Percentiles rank a stretch among this genome's conserved stretches.
Conservation (phyloP, 2,113 vertebrate species). For the Chaenogobius annularis region DNA sequence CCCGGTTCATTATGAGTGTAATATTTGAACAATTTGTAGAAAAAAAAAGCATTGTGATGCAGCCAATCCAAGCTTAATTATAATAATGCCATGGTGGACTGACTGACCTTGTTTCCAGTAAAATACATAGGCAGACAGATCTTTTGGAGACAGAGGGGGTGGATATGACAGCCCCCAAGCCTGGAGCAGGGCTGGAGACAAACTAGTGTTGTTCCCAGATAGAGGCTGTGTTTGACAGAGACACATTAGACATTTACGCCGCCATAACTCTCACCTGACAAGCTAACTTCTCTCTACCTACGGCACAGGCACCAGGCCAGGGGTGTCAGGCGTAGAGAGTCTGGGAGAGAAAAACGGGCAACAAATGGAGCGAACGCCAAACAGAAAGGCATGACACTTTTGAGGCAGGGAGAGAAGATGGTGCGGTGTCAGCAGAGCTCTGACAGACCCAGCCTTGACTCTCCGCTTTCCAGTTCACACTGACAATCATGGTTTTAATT, state of each 20-base stretch:
- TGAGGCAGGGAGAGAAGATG: not conserved
- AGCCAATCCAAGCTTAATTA: too few species aligned
- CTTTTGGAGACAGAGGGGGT: not conserved
- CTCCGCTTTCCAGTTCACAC: not conserved
- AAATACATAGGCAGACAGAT: not conserved
- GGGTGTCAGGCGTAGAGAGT: not conserved
- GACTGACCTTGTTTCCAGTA: not conserved
- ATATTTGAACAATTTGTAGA: too few species aligned
- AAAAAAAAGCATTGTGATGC: too few species aligned
- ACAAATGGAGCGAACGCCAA: constrained; percentile 15
- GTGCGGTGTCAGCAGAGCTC: constrained; percentile 18
- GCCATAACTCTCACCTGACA: constrained; percentile 26
- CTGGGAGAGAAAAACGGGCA: not conserved
- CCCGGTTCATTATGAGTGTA: too few species aligned
- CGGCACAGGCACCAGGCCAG: not conserved
- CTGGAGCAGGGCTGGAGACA: not conserved
- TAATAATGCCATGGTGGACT: not conserved
- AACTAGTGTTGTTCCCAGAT: constrained; percentile 11
- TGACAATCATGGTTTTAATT: not conserved
- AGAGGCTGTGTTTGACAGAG: constrained; percentile 18
- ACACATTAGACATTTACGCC: constrained; percentile 16
- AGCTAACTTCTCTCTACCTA: constrained; percentile 3
- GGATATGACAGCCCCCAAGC: not conserved
- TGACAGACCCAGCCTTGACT: constrained; percentile 3
- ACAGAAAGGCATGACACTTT: not conserved